phyloP scores from a whole-genome alignment of 2,113 vertebrate species.

The Salvator merianae region DNA sequence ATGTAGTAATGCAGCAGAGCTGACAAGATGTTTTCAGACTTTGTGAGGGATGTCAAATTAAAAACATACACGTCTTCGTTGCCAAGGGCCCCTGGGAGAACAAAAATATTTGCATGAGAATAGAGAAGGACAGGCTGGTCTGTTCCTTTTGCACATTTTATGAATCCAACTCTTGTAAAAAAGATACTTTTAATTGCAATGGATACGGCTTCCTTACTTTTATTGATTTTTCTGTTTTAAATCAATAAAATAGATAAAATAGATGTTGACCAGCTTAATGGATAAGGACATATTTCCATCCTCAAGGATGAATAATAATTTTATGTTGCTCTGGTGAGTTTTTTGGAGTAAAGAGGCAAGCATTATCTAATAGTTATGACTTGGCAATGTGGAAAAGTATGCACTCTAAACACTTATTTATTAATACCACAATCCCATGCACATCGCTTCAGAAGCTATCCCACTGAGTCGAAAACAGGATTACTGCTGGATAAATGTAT shows the following conservation, averaged over 20 bases:
- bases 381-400: too few relatives aligned
- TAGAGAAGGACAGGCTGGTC: accelerated
- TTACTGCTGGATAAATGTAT: too few relatives aligned
- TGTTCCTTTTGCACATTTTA: background rate
- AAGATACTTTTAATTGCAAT: background rate
- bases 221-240: background rate
- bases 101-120: conserved; percentile 22
- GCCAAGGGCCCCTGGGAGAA: conserved; percentile 76
- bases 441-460: too few relatives aligned
- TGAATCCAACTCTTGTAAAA: background rate
- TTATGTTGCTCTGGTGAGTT: background rate
- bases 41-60: conserved; percentile 91
- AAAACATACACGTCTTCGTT: conserved; percentile 83
- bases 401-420: too few relatives aligned
- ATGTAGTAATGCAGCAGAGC: conserved; percentile 88
- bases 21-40: conserved; percentile 90
- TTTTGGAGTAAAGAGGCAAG: background rate
- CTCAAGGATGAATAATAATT: background rate
- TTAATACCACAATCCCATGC: too few relatives aligned
- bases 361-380: too few relatives aligned
- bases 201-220: background rate
- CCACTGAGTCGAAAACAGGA: too few relatives aligned
- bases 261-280: background rate
- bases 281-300: background rate
- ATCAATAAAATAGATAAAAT: too few relatives aligned